Evolutionary conservation across 2,888 invertebrate species (phyloP), one percentile per base, ranked within the genome.

Genomic region (Galerucella nymphaeae): DNA sequence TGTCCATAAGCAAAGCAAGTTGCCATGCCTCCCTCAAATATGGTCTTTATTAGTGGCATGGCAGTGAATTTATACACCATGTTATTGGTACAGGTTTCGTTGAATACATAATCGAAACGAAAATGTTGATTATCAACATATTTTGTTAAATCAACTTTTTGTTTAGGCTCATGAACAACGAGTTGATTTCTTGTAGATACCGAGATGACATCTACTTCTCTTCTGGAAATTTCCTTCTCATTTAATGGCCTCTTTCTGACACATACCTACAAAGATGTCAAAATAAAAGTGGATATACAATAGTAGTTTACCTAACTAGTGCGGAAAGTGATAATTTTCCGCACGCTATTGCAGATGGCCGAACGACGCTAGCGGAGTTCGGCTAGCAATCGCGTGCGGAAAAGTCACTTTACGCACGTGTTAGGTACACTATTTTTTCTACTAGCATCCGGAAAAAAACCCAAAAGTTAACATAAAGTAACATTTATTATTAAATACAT

Each of bases 1-100:
- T 99, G 99, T 63, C 99, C 99, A 87, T 99, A 99, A 4, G 99
- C 99, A 88, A 99, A 99, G 87, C 99, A 99, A 18, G 99, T 99
- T 23, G 99, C 99, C 97, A 98, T 99, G 20, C 98, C 98, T 70
- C 97, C 96, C 79, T 99, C 98, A 88, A 99, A 99, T 85, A 99
- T 96, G 65, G 98, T 98, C 87, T 96, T 95, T 66, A 99, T 97
- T 81, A 99, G 88, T 4, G 99, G 99, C 87, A 96, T 96, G n/a
- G 99, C 99, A 73, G 99, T 98, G 87, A 97, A 99, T 86, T 95
- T 97, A 88, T 99, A 99, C 78, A 99, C 98, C 83, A 97, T 91
- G 87, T 98, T 97, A 87, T 99, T 99, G 83, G 92, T 93, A 85
- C 96, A 94, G 23, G 92, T 91, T 83, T 99, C 99, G 88, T 99